Base-by-base conservation (phyloP, 2,888 invertebrate species). In the Pemphredon lugubris region DNA sequence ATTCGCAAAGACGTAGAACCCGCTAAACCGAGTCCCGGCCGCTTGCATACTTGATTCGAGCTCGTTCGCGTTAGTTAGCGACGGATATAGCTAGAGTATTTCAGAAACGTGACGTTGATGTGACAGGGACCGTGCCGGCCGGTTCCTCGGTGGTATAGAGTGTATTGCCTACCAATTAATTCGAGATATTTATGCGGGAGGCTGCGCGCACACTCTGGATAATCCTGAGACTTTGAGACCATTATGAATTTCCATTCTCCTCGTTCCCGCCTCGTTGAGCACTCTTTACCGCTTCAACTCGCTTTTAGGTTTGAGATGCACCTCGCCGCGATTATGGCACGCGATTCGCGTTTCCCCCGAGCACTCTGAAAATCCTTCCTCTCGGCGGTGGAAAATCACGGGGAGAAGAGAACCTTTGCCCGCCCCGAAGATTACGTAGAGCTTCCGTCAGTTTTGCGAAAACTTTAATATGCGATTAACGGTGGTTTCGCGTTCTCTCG, bases 71-170 rank as follows among this genome's bases (percentile, higher is more conserved):
- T 70, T 63, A 47, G 71, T 57, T 59, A 72, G 75, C 78, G 83
- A 83, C 84, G 82, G 77, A 84, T 84, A 82, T 84, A 84, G 79
- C 76, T 74, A 50, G 81, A 76, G 83, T 85, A 85, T 86, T 86
- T 86, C 81, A 83, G 83, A 81, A 80, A 86, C 82, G 81, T 85
- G 85, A 85, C 86, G 84, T 83, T 85, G 84, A 86, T 82, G 77
- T 83, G 83, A 85, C 83, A 83, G 77, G 68, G 79, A 81, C 75
- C 73, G 71, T 53, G 44, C 40, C 50, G 39, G 42, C 11, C 21
- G 34, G 60, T 47, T 54, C 64, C 61, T 53, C 48, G 50, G 58
- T 59, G 32, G 32, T 71, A 73, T 68, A 69, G 72, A 73, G 66
- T 72, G 73, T 75, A 78, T 82, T 69, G 74, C 61, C 77, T 68